Base-by-base conservation (phyloP, 2,888 invertebrate species). In the Lasioglossum marginatum region DNA sequence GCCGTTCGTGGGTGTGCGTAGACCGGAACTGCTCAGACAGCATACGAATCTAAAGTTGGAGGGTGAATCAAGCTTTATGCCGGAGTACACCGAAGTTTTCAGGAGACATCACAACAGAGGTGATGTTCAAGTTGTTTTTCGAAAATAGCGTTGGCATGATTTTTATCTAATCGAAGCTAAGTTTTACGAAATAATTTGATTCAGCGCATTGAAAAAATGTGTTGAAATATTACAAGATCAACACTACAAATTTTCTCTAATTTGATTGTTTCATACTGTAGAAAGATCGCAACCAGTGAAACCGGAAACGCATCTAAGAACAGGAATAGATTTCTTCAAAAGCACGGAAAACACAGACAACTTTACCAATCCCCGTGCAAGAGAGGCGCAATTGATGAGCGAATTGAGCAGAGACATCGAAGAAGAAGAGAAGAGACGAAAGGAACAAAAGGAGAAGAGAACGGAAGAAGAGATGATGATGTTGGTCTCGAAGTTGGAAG, bases 1-100 rank as follows among this genome's bases (percentile, higher is more conserved):
- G 16, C 95, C 95, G 2, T 95, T 95, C 88, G 94, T 95, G 12
- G 94, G 95, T 0, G 95, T 94, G 34, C 93, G 94, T 85, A 94
- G 96, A 79, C 95, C 96, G 16, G 95, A 95, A 80, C 79, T 91
- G 88, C 94, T 92, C 75, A 95, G 91, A 90, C 95, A 90, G 94
- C 95, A 94, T 52, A 95, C 96, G 0, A 96, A 96, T 89, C 92
- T 96, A 23, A 95, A 95, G 88, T 92, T 96, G 71, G 96, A 96
- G 90, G 96, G 96, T 2, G 95, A 96, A 70, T 92, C 95, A 16
- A 92, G 91, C 40, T 94, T 96, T 82, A 85, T 95, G 66, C 95
- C 96, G 2, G 96, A 96, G 91, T 95, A 95, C 87, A 92, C 91
- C 71, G 95, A 93, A 91, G 94, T 95, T 27, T 96, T 95, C 89